Conservation (phyloP, 2,113 vertebrate species). For the Gopherus evgoodei region DNA sequence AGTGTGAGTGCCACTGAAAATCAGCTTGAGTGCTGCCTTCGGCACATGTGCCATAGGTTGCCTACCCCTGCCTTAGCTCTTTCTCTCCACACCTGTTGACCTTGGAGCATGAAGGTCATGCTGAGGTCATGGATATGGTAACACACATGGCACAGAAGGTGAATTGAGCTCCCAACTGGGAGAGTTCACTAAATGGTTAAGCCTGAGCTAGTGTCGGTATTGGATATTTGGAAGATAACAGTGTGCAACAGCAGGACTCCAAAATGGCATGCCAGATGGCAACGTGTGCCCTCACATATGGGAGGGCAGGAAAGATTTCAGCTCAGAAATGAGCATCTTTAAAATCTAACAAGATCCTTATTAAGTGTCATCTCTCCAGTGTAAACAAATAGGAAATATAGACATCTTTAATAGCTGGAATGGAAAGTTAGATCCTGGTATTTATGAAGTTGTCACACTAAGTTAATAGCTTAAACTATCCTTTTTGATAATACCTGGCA, state of each 20-base stretch:
- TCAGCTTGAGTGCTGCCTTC: too few relatives aligned
- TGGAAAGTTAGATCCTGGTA: not conserved
- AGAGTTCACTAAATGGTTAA: not conserved
- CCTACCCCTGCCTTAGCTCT: not conserved
- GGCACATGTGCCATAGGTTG: too few relatives aligned
- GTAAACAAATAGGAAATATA: not conserved
- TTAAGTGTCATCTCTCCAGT: not conserved
- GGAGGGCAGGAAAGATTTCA: not conserved
- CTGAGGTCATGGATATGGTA: not conserved
- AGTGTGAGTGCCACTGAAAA: too few relatives aligned
- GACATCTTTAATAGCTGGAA: not conserved
- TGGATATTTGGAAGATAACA: not conserved
- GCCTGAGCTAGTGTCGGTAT: not conserved
- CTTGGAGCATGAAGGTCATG: not conserved
- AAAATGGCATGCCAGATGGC: not conserved
- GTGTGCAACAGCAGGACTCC: not conserved
- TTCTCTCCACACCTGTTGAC: not conserved
- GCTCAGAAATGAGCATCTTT: not conserved
- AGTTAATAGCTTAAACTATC: not conserved
- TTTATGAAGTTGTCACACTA: not conserved
- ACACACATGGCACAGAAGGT: not conserved
- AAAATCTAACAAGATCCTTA: not conserved
- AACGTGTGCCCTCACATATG: accelerated
- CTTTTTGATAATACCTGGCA: not conserved
- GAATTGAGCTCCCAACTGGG: not conserved